Evolutionary conservation across 2,797 vertebrate genomes (phyloP).

Genomic region (Sebastes itinus): DNA sequence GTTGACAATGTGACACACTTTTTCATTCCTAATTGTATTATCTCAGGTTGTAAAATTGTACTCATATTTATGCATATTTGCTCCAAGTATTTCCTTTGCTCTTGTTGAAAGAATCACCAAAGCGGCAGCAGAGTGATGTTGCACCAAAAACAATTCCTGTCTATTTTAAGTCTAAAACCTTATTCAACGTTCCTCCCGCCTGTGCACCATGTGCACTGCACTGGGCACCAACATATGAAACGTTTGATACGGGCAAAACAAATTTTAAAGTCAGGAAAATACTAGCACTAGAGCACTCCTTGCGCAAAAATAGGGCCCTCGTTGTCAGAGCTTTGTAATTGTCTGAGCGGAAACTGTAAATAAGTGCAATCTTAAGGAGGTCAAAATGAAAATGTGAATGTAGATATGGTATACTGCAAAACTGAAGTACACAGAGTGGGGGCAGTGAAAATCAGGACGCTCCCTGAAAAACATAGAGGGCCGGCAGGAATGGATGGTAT

Average conservation of each 20-base stretch:
- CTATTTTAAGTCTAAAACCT: not conserved
- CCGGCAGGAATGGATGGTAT: too few relatives aligned
- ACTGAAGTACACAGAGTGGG: not conserved
- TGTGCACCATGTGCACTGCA: not conserved
- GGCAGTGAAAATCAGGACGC: too few relatives aligned
- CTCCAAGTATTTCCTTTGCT: not conserved
- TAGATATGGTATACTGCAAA: not conserved
- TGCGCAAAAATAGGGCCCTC: not conserved
- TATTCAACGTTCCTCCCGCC: not conserved
- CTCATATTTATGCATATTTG: not conserved
- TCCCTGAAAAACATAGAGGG: too few relatives aligned
- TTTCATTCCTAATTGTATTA: not conserved
- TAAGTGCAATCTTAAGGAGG: not conserved
- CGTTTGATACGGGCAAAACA: not conserved
- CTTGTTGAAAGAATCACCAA: not conserved
- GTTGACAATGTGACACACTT: not conserved
- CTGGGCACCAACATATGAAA: not conserved
- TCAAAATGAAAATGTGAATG: not conserved
- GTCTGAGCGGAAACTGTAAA: not conserved
- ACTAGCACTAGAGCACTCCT: not conserved
- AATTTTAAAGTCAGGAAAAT: not conserved
- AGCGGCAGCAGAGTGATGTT: not conserved
- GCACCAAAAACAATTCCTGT: not conserved
- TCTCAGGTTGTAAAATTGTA: not conserved
- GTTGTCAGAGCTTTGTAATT: not conserved